Conservation (phyloP, 2,113 vertebrate species). For the Paramisgurnus dabryanus region DNA sequence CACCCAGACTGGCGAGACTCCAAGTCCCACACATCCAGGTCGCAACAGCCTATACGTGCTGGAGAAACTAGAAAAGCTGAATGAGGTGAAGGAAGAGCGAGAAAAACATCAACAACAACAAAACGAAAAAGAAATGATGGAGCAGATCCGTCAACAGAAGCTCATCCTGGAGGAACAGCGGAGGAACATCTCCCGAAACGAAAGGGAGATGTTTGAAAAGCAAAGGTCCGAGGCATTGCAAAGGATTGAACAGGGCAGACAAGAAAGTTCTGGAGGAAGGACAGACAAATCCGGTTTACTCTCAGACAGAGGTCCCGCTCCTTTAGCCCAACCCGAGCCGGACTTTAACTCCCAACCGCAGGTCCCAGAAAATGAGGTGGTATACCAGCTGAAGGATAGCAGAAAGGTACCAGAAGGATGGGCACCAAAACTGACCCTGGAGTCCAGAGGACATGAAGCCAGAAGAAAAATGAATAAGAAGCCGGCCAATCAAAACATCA, state of each 20-base stretch:
- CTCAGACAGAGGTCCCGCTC: conserved; percentile 50
- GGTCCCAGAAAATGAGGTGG: conserved; percentile 51
- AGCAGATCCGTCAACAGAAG: conserved; percentile 91
- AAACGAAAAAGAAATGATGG: conserved; percentile 95
- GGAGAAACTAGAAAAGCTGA: conserved; percentile 86
- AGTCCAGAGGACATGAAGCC: conserved; percentile 71
- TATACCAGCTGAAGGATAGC: conserved; percentile 70
- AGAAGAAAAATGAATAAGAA: conserved; percentile 67
- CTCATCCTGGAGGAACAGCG: conserved; percentile 86
- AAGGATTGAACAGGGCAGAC: conserved; percentile 74
- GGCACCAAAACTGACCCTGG: conserved; percentile 75
- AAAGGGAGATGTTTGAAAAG: conserved; percentile 77
- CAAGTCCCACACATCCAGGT: conserved; percentile 36
- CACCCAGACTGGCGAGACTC: conserved; percentile 57
- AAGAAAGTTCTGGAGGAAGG: conserved; percentile 57
- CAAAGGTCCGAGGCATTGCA: conserved; percentile 76
- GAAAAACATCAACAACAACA: conserved; percentile 86
- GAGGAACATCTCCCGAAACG: conserved; percentile 75
- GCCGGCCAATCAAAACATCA: conserved; percentile 59
- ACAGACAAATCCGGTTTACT: conserved; percentile 38
- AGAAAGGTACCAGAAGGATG: conserved; percentile 66
- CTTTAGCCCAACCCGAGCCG: conserved; percentile 67
- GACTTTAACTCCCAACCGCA: conserved; percentile 50
- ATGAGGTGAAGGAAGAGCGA: conserved; percentile 86
- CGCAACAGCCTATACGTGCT: conserved; percentile 68